Evolutionary conservation across 2,888 invertebrate species (phyloP).

Genomic region (Tachystola acroxantha): DNA sequence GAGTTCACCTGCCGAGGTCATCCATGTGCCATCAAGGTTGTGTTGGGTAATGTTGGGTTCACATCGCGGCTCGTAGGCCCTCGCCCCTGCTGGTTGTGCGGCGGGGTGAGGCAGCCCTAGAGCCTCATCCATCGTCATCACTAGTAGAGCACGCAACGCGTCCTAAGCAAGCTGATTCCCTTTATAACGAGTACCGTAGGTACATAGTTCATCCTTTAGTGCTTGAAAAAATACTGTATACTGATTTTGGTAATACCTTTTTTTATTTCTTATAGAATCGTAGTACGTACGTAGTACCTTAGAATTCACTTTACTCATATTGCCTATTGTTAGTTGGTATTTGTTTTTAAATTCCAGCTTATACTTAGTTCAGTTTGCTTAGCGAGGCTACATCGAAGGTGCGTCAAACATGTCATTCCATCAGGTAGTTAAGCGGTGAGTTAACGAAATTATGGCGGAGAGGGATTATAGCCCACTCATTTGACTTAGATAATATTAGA

Average conservation of each 20-base stretch:
- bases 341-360: slow-evolving; percentile 1
- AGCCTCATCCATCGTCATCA: slow-evolving; percentile 35
- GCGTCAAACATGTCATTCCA: slow-evolving; percentile 70
- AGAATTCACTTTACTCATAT: no score
- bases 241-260: no score
- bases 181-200: slow-evolving; percentile 17
- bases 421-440: slow-evolving; percentile 75
- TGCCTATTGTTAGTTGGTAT: no score
- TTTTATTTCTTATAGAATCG: no score
- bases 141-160: slow-evolving; percentile 50
- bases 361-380: slow-evolving; percentile 54
- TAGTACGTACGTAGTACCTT: no score
- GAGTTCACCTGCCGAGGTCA: slow-evolving; percentile 32
- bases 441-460: slow-evolving; percentile 76
- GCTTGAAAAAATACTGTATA: no score
- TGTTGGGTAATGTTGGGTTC: slow-evolving; percentile 14
- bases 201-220: slow-evolving; percentile 3
- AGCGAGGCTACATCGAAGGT: slow-evolving; percentile 49
- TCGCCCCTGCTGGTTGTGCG: not conserved
- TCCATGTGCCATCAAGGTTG: slow-evolving; percentile 58
- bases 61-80: slow-evolving; percentile 2
- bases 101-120: slow-evolving; percentile 11
- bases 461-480: slow-evolving; percentile 75
- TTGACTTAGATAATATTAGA: slow-evolving; percentile 48
- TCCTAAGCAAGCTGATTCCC: slow-evolving; percentile 57